Evolutionary conservation across 2,888 invertebrate genomes (phyloP), one percentile per base, ranked within the genome.

Genomic region (Papilio elwesi): DNA sequence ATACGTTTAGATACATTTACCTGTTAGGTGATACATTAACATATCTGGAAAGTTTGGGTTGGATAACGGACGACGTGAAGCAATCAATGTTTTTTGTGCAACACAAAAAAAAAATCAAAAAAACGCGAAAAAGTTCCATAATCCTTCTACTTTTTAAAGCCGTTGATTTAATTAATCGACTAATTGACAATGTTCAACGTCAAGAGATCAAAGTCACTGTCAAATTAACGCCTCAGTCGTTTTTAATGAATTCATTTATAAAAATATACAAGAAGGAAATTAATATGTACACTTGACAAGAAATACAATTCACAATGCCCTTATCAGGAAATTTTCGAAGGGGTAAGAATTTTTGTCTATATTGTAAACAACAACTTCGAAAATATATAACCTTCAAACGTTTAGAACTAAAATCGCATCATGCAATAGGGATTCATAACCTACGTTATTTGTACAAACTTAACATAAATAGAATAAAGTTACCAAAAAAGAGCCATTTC

Each of bases 301-400:
- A 52, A 66, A 9, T 43, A 52, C 26, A 63, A 52, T 64, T 62
- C 59, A 74, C 74, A 75, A 91, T 91, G 91, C 91, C 91, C 55
- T 85, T 91, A 63, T 90, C 91, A 74, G 88, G 83, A 68, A 91
- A 86, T 82, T 91, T 91, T 75, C 82, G 89, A 76, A 85, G 91
- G 63, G 91, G 91, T 90, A 79, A 83, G 43, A 43, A 10, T 38
- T 38, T 55, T 7, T 51, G 62, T 66, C 15, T 15, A 36, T 64
- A 53, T 12, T 16, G 48, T 64, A 51, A 53, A 7, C 55, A 55
- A 55, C n/a, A n/a, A n/a, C n/a, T n/a, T n/a, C n/a, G n/a, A n/a
- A n/a, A n/a, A n/a, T n/a, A n/a, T n/a, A n/a, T n/a, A n/a, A n/a
- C n/a, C n/a, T n/a, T n/a, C n/a, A n/a, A n/a, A n/a, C n/a, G n/a